These are phyloP conservation scores for Xestobium rufovillosum DNA, from an alignment of 2,888 invertebrate species.

Conservation along the genomic window DNA sequence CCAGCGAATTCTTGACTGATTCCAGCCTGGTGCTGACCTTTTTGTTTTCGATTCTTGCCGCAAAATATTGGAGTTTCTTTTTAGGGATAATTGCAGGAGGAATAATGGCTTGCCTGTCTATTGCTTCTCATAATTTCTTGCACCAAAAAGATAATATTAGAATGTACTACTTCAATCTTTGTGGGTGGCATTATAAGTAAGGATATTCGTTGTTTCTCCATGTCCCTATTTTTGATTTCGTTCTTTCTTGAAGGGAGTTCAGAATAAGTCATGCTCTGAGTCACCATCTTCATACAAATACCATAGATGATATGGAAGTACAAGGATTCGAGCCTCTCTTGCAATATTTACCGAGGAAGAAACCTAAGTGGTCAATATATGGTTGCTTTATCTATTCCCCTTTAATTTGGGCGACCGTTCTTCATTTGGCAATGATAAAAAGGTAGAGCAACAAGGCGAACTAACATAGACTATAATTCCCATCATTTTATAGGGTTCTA, in stretches of 20 bases:
- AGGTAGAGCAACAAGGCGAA: no score
- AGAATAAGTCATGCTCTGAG: conserved; percentile 68
- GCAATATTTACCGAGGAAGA: conserved; percentile 56
- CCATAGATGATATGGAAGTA: conserved; percentile 65
- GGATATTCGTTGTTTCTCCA: conserved; percentile 11
- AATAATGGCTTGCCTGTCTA: conserved; percentile 49
- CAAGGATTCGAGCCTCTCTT: conserved; percentile 58
- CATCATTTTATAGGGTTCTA: no score
- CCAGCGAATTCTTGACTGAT: conserved; percentile 40
- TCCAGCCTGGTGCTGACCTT: conserved; percentile 36
- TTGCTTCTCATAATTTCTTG: conserved; percentile 64
- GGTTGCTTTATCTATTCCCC: no score
- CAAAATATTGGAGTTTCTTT: conserved; percentile 36
- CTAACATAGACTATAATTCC: no score
- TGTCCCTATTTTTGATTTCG: neutral
- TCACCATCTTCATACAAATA: conserved; percentile 74
- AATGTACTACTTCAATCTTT: conserved; percentile 65
- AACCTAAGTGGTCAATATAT: no score
- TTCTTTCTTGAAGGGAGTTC: conserved; percentile 54
- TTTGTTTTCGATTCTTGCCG: conserved; percentile 37
- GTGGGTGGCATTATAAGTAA: conserved; percentile 54
- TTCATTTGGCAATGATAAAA: no score
- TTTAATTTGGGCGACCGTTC: no score
- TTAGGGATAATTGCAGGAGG: conserved; percentile 48
- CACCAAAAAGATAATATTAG: conserved; percentile 65